Percentiles rank a stretch among this genome's conserved stretches.
Evolutionary conservation across 1,140 invertebrate species (phyloP).

Genomic region (Mamestra configurata): DNA sequence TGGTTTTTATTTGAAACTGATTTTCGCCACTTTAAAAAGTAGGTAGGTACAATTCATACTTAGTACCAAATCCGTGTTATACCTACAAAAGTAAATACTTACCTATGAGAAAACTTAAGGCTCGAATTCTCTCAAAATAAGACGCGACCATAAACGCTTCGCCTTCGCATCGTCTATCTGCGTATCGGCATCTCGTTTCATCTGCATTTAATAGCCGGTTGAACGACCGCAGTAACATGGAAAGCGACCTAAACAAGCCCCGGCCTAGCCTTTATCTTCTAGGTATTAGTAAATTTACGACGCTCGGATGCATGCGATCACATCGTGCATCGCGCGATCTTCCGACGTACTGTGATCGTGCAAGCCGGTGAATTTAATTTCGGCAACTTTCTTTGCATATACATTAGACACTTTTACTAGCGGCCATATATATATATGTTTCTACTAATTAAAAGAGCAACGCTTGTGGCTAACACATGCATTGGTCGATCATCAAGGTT

Average conservation of each 20-base stretch:
- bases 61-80: no score
- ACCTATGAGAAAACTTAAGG: no score
- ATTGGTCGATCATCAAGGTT: no score
- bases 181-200: conserved; percentile 7
- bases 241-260: conserved; percentile 49
- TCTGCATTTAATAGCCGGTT: conserved; percentile 45
- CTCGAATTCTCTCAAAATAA: no score
- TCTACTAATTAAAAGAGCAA: no score
- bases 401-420: neutral
- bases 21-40: no score
- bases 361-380: neutral
- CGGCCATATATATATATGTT: no score
- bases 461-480: neutral
- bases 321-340: conserved; percentile 7
- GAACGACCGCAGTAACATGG: conserved; percentile 56
- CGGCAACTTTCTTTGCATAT: neutral
- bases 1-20: no score
- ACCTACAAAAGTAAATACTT: no score
- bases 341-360: neutral
- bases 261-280: conserved; percentile 73
- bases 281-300: conserved; percentile 73
- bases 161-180: neutral
- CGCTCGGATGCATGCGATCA: conserved; percentile 55
- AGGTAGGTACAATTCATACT: no score
- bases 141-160: neutral